Evolutionary conservation across 2,888 invertebrate genomes (phyloP).

Genomic region (Trypoxylon attenuatum): DNA sequence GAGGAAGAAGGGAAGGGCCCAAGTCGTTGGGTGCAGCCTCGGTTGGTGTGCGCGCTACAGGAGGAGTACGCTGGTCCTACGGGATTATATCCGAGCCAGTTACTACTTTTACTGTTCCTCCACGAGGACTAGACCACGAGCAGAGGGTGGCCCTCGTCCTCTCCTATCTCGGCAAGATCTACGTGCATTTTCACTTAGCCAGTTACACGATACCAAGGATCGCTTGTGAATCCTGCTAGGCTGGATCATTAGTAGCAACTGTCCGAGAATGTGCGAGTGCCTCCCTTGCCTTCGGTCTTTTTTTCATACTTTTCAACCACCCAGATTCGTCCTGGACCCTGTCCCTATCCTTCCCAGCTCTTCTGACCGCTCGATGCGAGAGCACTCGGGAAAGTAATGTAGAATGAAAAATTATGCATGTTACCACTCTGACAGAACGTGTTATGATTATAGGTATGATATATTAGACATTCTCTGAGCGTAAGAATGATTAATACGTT

Average conservation of each 20-base stretch:
- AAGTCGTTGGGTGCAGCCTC: neutral
- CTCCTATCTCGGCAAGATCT: slow-evolving; percentile 66
- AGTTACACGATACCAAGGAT: slow-evolving; percentile 69
- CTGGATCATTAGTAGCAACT: slow-evolving; percentile 69
- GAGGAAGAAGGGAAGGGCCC: too few species aligned
- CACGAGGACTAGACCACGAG: slow-evolving; percentile 21
- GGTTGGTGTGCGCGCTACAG: neutral
- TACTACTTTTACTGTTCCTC: slow-evolving; percentile 53
- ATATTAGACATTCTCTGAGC: slow-evolving; percentile 3
- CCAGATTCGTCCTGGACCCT: too few species aligned
- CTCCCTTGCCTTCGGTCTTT: slow-evolving; percentile 24
- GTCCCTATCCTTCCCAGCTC: neutral
- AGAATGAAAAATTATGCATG: slow-evolving; percentile 7
- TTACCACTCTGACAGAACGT: neutral
- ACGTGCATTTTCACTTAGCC: slow-evolving; percentile 73
- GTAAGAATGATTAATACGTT: slow-evolving; percentile 9
- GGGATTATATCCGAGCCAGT: slow-evolving; percentile 53
- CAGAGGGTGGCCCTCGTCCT: slow-evolving; percentile 17
- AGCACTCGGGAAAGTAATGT: neutral
- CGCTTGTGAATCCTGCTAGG: slow-evolving; percentile 51
- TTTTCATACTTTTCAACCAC: too few species aligned
- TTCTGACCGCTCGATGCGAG: neutral
- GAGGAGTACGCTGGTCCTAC: slow-evolving; percentile 36
- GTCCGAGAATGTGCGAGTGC: slow-evolving; percentile 57
- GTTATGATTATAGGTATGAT: neutral